A percentile compares a stretch with the other conserved stretches of the same genome.
Evolutionary conservation across 2,797 vertebrate species (phyloP).

Genomic region (Platyrinchus mystaceus): DNA sequence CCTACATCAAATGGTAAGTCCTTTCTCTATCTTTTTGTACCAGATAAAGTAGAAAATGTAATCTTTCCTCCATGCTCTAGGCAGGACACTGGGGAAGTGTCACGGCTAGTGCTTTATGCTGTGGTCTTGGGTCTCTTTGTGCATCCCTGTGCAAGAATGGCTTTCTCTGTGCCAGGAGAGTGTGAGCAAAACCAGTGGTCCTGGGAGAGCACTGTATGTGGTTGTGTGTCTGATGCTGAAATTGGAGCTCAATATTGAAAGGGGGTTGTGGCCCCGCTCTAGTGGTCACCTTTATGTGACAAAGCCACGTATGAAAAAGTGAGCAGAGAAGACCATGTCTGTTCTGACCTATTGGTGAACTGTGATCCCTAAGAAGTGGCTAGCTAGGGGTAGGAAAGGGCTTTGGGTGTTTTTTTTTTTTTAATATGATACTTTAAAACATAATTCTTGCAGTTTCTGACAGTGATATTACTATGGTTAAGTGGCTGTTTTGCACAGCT

Average conservation of each 20-base stretch:
- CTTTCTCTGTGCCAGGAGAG: not conserved
- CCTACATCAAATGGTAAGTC: not conserved
- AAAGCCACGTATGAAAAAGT: fast-evolving
- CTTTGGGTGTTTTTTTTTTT: not conserved
- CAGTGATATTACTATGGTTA: not conserved
- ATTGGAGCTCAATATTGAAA: not conserved
- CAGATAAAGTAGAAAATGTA: not conserved
- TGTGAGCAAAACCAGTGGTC: not conserved
- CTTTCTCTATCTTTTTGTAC: not conserved
- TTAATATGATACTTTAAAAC: not conserved
- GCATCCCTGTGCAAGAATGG: not conserved
- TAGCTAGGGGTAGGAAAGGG: not conserved
- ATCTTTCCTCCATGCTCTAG: fast-evolving
- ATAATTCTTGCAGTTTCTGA: not conserved
- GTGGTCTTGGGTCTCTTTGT: not conserved
- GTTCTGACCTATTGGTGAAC: not conserved
- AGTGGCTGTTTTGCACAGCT: not conserved
- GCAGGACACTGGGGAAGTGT: fast-evolving
- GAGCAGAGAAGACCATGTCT: not conserved
- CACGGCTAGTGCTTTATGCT: fast-evolving
- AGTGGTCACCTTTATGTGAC: not conserved
- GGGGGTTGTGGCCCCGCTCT: fast-evolving
- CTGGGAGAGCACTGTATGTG: fast-evolving
- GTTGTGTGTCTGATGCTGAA: not conserved
- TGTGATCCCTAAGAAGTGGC: not conserved